These are phyloP conservation scores for Elgaria multicarinata DNA, from an alignment of 2,113 vertebrate genomes.

Conservation along the genomic window DNA sequence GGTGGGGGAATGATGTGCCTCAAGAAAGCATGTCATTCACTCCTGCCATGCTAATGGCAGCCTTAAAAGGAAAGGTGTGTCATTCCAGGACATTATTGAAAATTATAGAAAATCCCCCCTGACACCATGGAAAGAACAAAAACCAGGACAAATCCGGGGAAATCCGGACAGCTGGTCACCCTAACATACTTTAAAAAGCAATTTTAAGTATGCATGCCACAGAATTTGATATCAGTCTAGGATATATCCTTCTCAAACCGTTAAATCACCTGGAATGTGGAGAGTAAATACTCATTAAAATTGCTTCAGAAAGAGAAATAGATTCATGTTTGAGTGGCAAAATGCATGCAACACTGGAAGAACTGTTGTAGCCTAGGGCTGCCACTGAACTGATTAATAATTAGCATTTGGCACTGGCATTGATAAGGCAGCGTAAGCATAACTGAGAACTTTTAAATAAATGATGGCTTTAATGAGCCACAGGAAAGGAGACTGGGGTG, in stretches of 20 bases:
- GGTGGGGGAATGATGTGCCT: no score
- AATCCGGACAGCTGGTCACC: no score
- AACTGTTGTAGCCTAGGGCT: neutral
- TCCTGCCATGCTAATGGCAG: no score
- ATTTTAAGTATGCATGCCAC: neutral
- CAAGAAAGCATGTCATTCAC: no score
- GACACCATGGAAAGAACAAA: no score
- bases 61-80: no score
- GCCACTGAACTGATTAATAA: constrained; percentile 33
- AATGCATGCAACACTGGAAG: constrained; percentile 32
- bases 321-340: constrained; percentile 24
- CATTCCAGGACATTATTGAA: no score
- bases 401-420: neutral
- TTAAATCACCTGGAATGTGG: neutral
- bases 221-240: neutral
- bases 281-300: neutral
- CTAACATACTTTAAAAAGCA: constrained; percentile 17
- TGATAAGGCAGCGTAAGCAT: constrained; percentile 23
- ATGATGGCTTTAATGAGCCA: constrained; percentile 21
- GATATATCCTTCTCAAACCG: neutral
- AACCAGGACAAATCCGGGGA: no score
- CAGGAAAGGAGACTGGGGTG: neutral
- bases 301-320: constrained; percentile 21
- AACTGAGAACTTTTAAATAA: constrained; percentile 31
- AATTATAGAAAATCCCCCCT: no score